Base-by-base conservation (phyloP, 2,113 vertebrate species). In the Melierax canorus region DNA sequence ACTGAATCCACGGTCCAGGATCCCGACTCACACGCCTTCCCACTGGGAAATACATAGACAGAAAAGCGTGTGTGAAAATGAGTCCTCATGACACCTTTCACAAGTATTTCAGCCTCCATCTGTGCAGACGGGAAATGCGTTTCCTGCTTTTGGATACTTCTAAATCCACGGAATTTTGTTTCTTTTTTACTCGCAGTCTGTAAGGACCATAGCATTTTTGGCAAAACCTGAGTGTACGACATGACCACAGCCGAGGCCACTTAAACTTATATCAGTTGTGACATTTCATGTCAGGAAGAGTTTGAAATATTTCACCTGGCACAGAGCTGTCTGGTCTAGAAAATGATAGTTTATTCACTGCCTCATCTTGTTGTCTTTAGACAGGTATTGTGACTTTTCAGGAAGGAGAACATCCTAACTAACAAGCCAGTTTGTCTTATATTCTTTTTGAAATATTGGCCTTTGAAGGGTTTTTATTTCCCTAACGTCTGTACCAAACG, bases 261-360 rank as follows among this genome's bases (percentile, higher is more conserved):
- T 97, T 97, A 95, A 97, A 94, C 92, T 90, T 96, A 43, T 71
- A 96, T 97, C 86, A 64, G 86, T 90, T 90, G 94, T 97, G 97
- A 96, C 96, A 97, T 94, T 96, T 95, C 3, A 1, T 86, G 97
- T 97, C 96, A 93, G 95, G 90, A 93, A 72, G 86, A 86, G 94
- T 86, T 87, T 92, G 96, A 97, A 94, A 86, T 96, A 94, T 96
- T 96, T 96, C 94, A 97, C 91, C 94, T 90, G 93, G 94, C 95
- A 90, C 92, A 80, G 89, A 92, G 75, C 97, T 96, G 95, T 91
- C 97, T 85, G 58, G 62, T 95, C 94, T 75, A 92, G 96, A 97
- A 95, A 97, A 97, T 90, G 86, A 96, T 94, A 92, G 96, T 97
- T 97, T 97, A 92, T 91, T 98, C 95, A 77, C 90, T 95, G 96